Base-by-base conservation (phyloP, 2,113 vertebrate genomes). In the Phocoena sinus region DNA sequence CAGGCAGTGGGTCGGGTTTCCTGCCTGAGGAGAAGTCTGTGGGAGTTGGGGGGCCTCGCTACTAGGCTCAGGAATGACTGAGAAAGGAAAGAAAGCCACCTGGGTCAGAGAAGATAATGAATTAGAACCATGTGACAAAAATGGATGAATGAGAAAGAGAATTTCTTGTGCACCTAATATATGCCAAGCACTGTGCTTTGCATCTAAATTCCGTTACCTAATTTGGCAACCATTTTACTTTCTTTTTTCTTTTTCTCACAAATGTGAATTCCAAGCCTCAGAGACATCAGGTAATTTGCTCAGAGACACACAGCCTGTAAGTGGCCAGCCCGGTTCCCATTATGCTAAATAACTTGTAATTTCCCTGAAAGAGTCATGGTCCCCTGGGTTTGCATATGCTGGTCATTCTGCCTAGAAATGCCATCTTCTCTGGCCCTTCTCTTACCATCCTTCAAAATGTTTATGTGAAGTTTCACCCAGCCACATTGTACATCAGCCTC, bases 1-100 rank as follows among this genome's bases (percentile, higher is more conserved):
- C 96, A 96, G 96, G 80, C 96, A 84, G 63, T 95, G 87, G 87
- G 93, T 98, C 96, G 31, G 96, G 92, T 97, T 98, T 98, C 98
- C 95, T 67, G 97, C 97, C 95, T 44, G 95, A 97, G 96, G 98
- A 96, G 87, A 97, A 92, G 95, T 97, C 96, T 95, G 92, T 86
- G 92, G 89, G 94, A 96, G 97, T 88, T 60, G 50, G 73, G 91
- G 68, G 63, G 87, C 58, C 92, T 94, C 2, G 15, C 96, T 86
- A 26, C 85, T 58, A 81, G 97, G 80, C 94, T 94, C 83, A 88
- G 95, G 88, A 97, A 97, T 95, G 97, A 97, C 95, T 86, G 71
- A 65, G 82, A 82, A 88, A 91, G 95, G 71, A 80, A 91, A 94
- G 94, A 79, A 89, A 95, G 84, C 80, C 96, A 97, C 97, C 96